Percentiles rank a stretch among this genome's conserved stretches.
Conservation (phyloP, 2,113 vertebrate species). For the Nanorana parkeri region DNA sequence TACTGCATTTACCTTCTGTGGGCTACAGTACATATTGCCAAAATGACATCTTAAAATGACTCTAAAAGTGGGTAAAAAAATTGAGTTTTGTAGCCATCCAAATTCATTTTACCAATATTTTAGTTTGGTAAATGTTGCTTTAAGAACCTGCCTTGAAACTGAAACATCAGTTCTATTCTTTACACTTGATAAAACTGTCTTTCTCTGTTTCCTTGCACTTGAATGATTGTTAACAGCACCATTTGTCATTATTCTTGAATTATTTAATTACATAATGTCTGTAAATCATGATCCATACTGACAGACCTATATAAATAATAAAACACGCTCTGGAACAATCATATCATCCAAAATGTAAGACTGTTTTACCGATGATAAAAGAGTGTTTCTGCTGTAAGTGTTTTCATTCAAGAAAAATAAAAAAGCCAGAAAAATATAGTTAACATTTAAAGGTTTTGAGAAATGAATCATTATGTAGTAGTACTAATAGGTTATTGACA, state of each 20-base stretch:
- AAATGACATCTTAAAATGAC: too few relatives aligned
- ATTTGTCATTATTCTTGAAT: conserved; percentile 2
- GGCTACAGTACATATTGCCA: too few relatives aligned
- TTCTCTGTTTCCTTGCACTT: too few relatives aligned
- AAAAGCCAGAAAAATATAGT: neutral
- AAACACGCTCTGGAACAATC: neutral
- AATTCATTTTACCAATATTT: too few relatives aligned
- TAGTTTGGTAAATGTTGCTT: too few relatives aligned
- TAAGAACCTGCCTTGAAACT: too few relatives aligned
- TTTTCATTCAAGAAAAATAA: neutral
- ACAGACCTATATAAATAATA: neutral
- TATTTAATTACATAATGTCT: neutral
- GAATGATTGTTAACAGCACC: neutral
- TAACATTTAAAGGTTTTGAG: neutral
- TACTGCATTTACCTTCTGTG: too few relatives aligned
- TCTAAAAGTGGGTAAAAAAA: too few relatives aligned
- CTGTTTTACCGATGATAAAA: too few relatives aligned
- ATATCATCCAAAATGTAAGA: neutral
- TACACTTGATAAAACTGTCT: too few relatives aligned
- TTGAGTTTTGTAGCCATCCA: too few relatives aligned
- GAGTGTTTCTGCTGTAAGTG: neutral
- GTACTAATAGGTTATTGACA: conserved; percentile 26
- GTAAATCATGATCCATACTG: neutral
- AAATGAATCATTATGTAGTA: neutral
- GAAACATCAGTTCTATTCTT: too few relatives aligned